Evolutionary conservation across 2,113 vertebrate species (phyloP).

Genomic region (Nicator chloris): DNA sequence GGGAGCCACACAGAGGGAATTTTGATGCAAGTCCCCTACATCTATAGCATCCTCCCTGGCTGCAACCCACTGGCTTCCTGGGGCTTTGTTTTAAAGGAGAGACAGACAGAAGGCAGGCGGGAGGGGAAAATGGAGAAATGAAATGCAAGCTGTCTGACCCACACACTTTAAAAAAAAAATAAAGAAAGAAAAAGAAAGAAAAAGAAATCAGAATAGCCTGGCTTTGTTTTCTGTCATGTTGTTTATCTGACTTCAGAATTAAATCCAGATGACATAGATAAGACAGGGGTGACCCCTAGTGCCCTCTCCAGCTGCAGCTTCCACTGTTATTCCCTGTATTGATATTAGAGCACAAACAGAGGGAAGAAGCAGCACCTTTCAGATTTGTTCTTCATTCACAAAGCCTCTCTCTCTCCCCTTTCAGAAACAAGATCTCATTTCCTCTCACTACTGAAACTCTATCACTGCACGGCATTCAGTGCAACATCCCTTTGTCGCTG

Average conservation of each 20-base stretch:
- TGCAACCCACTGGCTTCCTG: neutral
- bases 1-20: neutral
- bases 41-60: neutral
- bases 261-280: conserved; percentile 31
- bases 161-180: neutral
- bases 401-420: neutral
- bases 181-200: rapidly evolving
- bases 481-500: neutral
- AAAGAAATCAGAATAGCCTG: neutral
- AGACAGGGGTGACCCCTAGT: conserved; percentile 55
- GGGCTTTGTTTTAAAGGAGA: neutral
- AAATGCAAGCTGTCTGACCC: neutral
- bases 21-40: neutral
- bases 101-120: neutral
- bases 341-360: neutral
- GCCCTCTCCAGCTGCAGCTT: conserved; percentile 42
- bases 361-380: neutral
- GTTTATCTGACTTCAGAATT: neutral
- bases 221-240: neutral
- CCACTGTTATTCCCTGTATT: neutral
- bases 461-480: neutral
- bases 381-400: neutral
- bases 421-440: conserved; percentile 5
- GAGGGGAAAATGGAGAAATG: neutral
- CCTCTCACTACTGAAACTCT: neutral